Evolutionary conservation across 2,113 vertebrate species (phyloP).

Genomic region (Paralichthys olivaceus): DNA sequence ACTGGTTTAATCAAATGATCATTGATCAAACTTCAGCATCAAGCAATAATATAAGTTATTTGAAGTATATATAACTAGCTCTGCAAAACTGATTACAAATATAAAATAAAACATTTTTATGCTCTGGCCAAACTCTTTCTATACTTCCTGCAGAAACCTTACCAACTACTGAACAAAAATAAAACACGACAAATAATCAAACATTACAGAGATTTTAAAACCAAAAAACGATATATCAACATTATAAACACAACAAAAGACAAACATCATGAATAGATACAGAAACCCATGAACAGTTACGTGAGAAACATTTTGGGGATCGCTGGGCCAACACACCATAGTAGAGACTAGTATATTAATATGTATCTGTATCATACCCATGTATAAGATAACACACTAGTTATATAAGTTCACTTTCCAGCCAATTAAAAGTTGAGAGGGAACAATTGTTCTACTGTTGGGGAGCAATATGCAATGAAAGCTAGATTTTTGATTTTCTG

Average conservation of each 20-base stretch:
- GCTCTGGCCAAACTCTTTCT: conserved; percentile 64
- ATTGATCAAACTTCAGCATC: neutral
- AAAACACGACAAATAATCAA: conserved; percentile 54
- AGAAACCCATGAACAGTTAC: conserved; percentile 44
- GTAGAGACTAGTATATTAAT: conserved; percentile 65
- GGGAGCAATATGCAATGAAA: conserved; percentile 64
- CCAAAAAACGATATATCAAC: conserved; percentile 44
- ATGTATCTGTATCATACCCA: conserved; percentile 63
- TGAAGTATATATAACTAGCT: neutral
- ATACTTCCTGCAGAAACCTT: conserved; percentile 48
- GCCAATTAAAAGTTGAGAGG: conserved; percentile 58
- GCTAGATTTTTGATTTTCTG: conserved; percentile 11
- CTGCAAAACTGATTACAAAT: neutral
- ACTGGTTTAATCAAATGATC: neutral
- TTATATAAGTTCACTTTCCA: conserved; percentile 55
- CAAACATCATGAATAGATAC: conserved; percentile 55
- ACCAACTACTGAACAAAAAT: conserved; percentile 49
- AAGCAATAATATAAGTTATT: neutral
- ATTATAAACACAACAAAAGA: conserved; percentile 62
- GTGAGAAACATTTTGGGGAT: conserved; percentile 38
- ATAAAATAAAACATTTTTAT: neutral
- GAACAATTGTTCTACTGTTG: conserved; percentile 21
- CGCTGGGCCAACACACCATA: conserved; percentile 64
- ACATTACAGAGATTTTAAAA: conserved; percentile 52
- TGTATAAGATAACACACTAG: conserved; percentile 65